Percentiles rank a stretch among this genome's conserved stretches.
Evolutionary conservation across 92 coral and sea anemone genomes (phyloP).

Genomic region (Hydrozoanthus gracilis): DNA sequence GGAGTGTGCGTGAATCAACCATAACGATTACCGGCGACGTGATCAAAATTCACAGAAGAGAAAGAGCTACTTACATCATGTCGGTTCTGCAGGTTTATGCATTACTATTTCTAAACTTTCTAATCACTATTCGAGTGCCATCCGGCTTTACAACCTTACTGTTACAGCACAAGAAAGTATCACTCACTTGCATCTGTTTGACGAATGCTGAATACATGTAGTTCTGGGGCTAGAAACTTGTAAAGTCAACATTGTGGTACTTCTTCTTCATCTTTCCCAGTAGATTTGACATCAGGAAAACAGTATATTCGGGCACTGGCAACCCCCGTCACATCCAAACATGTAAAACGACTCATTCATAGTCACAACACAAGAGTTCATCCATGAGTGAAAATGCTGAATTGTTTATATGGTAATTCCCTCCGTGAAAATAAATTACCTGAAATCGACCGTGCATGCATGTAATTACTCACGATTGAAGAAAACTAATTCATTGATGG

Average conservation of each 20-base stretch:
- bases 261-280: background rate
- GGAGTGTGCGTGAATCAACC: constrained; percentile 5
- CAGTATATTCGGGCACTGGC: background rate
- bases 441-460: constrained; percentile 15
- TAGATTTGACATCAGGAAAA: background rate
- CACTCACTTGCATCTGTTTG: constrained; percentile 15
- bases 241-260: constrained; percentile 7
- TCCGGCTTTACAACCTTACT: too few relatives aligned
- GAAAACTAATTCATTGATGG: background rate
- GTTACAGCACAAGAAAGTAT: constrained; percentile 12
- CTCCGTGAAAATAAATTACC: constrained; percentile 15
- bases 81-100: constrained; percentile 3
- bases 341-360: constrained; percentile 12
- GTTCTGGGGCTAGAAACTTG: constrained; percentile 8
- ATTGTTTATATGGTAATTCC: constrained; percentile 21
- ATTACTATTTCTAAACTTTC: constrained; percentile 6
- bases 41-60: constrained; percentile 12
- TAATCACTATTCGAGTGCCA: constrained; percentile 7
- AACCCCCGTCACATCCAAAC: constrained; percentile 14
- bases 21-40: background rate
- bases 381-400: constrained; percentile 4
- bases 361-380: background rate
- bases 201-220: constrained; percentile 1
- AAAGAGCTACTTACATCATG: background rate
- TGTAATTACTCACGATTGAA: background rate